Conservation (phyloP, 2,888 invertebrate genomes). For the Agrenia bidenticulata region DNA sequence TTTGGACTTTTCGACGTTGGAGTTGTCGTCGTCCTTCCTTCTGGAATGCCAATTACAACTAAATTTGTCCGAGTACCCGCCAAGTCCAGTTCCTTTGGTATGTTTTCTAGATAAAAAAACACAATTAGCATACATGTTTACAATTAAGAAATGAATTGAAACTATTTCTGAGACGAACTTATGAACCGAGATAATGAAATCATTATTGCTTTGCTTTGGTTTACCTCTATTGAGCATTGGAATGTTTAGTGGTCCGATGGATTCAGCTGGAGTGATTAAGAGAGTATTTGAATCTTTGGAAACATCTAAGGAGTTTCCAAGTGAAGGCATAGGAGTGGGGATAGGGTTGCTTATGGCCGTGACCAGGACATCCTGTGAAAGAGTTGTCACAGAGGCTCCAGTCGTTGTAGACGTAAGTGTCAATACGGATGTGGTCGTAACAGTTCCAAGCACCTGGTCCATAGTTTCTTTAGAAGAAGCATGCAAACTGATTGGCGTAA, state of each 20-base stretch:
- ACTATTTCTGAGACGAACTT: too few species aligned
- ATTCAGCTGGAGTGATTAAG: neutral
- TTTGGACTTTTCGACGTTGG: constrained; percentile 35
- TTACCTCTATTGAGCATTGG: constrained; percentile 38
- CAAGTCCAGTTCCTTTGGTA: constrained; percentile 27
- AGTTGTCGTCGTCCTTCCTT: constrained; percentile 2
- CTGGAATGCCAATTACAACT: constrained; percentile 28
- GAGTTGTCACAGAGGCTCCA: constrained; percentile 19
- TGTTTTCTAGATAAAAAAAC: constrained; percentile 23
- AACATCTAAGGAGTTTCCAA: constrained; percentile 10
- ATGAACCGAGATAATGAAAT: too few species aligned
- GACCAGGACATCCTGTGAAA: constrained; percentile 4
- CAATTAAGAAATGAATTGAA: too few species aligned
- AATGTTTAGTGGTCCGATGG: constrained; percentile 21
- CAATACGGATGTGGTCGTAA: constrained; percentile 12
- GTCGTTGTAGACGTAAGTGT: constrained; percentile 14
- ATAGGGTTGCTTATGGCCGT: neutral
- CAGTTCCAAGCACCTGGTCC: neutral
- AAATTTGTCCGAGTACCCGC: constrained; percentile 18
- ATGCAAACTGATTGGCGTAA: neutral
- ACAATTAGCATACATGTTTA: neutral
- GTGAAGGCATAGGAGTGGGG: constrained; percentile 5
- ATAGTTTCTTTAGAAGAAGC: neutral
- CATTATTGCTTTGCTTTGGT: neutral
- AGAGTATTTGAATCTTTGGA: constrained; percentile 3